phyloP scores from a whole-genome alignment of 2,888 invertebrate genomes.

The Abrostola tripartita region DNA sequence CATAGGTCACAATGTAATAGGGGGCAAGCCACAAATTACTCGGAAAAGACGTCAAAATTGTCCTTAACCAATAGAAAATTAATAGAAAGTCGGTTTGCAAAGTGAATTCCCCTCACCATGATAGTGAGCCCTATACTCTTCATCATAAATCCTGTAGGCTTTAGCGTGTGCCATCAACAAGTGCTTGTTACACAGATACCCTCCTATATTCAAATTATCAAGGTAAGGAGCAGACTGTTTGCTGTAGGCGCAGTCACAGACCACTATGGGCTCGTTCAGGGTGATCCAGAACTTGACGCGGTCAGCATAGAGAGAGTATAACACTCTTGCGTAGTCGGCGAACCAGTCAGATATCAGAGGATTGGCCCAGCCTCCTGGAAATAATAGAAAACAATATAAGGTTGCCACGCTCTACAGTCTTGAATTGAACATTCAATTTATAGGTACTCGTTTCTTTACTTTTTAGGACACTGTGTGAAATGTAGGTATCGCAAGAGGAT shows the following conservation, averaged over 20 bases:
- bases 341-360: conserved; percentile 88
- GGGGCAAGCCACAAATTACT: too few relatives aligned
- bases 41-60: too few relatives aligned
- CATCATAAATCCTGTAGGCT: conserved; percentile 50
- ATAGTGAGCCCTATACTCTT: conserved; percentile 41
- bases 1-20: too few relatives aligned
- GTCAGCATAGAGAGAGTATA: conserved; percentile 87
- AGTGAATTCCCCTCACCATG: conserved; percentile 35
- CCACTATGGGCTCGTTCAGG: conserved; percentile 89
- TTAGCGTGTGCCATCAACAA: conserved; percentile 62
- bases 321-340: conserved; percentile 87
- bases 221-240: conserved; percentile 38
- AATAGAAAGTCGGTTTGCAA: too few relatives aligned
- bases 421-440: too few relatives aligned
- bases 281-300: conserved; percentile 91
- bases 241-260: conserved; percentile 46
- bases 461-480: too few relatives aligned
- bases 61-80: too few relatives aligned
- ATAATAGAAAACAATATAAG: not conserved
- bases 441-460: too few relatives aligned
- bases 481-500: too few relatives aligned
- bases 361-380: conserved; percentile 89
- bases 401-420: too few relatives aligned
- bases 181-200: conserved; percentile 81
- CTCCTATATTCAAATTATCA: conserved; percentile 22